Evolutionary conservation across 2,888 invertebrate genomes (phyloP).

Genomic region (Hypena proboscidalis): DNA sequence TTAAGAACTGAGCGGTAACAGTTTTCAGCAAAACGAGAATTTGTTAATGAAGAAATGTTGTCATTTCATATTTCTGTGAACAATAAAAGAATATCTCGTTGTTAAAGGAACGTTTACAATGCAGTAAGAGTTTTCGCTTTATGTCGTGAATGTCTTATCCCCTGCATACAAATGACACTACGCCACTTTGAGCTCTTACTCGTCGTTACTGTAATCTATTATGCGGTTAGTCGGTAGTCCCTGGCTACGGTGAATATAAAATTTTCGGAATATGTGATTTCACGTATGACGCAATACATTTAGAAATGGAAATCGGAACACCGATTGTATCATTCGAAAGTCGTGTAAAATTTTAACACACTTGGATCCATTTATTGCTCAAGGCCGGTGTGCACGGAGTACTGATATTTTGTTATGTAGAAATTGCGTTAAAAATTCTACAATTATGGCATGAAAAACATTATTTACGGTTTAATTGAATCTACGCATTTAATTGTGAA

Average conservation of each 20-base stretch:
- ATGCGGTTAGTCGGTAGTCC: constrained; percentile 49
- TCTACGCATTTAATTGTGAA: too few species aligned
- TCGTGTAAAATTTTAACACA: constrained; percentile 12
- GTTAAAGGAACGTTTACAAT: constrained; percentile 61
- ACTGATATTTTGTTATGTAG: too few species aligned
- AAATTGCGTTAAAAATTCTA: too few species aligned
- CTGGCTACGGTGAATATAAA: constrained; percentile 31
- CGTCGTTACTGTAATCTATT: constrained; percentile 57
- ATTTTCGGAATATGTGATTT: constrained; percentile 22
- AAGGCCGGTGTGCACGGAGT: too few species aligned
- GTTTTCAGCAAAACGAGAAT: constrained; percentile 30
- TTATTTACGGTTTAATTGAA: too few species aligned
- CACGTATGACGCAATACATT: constrained; percentile 33
- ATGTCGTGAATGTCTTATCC: constrained; percentile 61
- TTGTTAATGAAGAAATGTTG: constrained; percentile 28
- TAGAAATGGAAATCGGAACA: constrained; percentile 25
- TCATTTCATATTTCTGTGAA: constrained; percentile 38
- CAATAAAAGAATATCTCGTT: constrained; percentile 61
- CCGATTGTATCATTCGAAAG: constrained; percentile 26
- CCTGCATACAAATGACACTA: constrained; percentile 71
- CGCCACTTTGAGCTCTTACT: constrained; percentile 70
- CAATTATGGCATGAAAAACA: too few species aligned
- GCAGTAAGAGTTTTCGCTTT: constrained; percentile 67
- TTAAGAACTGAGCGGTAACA: constrained; percentile 19
- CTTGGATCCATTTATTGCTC: constrained; percentile 1